These are phyloP conservation scores for Eospalax fontanierii DNA, from an alignment of 2,797 vertebrate species.

Conservation along the genomic window DNA sequence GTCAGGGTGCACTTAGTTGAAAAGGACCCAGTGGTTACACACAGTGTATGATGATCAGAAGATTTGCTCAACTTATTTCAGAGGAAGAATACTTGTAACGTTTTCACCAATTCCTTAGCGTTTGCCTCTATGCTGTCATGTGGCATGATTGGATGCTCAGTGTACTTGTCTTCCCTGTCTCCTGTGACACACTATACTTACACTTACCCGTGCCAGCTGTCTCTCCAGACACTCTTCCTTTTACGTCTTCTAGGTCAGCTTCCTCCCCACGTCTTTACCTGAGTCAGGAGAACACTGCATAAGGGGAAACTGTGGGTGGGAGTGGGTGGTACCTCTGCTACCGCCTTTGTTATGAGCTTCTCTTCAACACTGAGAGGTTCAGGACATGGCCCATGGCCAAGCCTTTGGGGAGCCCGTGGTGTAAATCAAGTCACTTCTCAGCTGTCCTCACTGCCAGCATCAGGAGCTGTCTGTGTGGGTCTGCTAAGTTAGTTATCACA, in stretches of 20 bases:
- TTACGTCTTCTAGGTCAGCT: not conserved
- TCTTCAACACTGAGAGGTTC: not conserved
- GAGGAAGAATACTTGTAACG: not conserved
- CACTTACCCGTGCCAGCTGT: rapidly evolving
- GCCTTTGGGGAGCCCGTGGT: not conserved
- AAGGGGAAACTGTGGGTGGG: too few species aligned
- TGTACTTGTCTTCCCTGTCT: slow-evolving; percentile 11
- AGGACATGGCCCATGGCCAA: not conserved
- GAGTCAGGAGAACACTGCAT: not conserved
- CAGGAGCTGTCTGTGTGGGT: not conserved
- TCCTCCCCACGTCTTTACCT: not conserved
- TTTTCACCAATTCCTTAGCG: not conserved
- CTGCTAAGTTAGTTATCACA: slow-evolving; percentile 56
- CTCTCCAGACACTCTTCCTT: not conserved
- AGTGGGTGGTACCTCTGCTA: rapidly evolving
- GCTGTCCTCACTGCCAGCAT: not conserved
- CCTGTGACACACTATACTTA: rapidly evolving
- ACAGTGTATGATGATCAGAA: not conserved
- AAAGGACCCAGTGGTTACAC: not conserved
- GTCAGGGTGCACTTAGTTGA: not conserved
- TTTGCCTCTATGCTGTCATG: not conserved
- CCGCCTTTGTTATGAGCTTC: not conserved
- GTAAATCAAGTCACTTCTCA: slow-evolving; percentile 1
- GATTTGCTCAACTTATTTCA: not conserved
- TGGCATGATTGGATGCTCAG: too few species aligned